Base-by-base conservation (phyloP, 2,888 invertebrate genomes). In the Aspidiotus destructor region DNA sequence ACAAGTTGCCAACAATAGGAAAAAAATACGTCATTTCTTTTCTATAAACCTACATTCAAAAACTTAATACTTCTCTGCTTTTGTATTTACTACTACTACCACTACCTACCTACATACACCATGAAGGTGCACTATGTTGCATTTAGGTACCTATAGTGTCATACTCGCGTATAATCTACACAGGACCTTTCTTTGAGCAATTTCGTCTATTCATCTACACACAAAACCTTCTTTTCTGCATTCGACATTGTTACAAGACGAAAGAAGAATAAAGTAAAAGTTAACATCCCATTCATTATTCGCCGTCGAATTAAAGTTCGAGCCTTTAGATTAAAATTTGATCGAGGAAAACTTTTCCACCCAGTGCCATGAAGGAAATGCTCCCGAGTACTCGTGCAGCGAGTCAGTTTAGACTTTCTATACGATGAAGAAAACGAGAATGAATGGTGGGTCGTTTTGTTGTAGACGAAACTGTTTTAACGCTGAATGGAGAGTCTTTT, bases 211-310 rank as follows among this genome's bases (percentile, higher is more conserved):
- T 28, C 28, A 28, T 28, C 48, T 11, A 48, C 10, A 11, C 10
- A 48, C 48, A 48, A 67, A 67, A 67, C 67, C 67, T 67, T 67
- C 40, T 60, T 67, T 67, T 60, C 67, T 67, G 67, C 67, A 44
- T 58, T 67, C 67, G 67, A 67, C 67, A 60, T 60, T 67, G 57
- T 54, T 54, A 28, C 28, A 28, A 28, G 28, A 28, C 28, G 55
- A 17, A 15, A 16, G 60, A 65, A 67, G 58, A 67, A 67, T 58
- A 67, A 67, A 58, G 17, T 58, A 67, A 67, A 67, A 67, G 67
- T 67, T 67, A 67, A 67, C 60, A 67, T 67, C 67, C 67, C 67
- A 67, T 67, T 67, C 67, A 67, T 67, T 67, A 67, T 67, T 67
- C 60, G 67, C 67, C 60, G 60, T 60, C 60, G 60, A 67, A 67